A percentile compares a stretch with the other conserved stretches of the same genome.
Conservation (phyloP, 2,888 invertebrate genomes). For the Polymixis lichenea region DNA sequence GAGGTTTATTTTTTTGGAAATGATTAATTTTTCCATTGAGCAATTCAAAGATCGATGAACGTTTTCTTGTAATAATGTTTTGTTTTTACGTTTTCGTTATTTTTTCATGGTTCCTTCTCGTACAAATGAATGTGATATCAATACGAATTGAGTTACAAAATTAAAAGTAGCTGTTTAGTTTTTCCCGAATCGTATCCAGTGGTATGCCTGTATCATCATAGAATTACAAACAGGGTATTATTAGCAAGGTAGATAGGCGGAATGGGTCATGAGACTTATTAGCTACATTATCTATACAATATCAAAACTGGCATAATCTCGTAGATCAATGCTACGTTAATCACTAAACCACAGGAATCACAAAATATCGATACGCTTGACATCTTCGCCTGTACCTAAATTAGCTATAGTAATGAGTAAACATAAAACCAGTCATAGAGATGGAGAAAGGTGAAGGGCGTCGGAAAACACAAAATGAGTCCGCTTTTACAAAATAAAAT, state of each 20-base stretch:
- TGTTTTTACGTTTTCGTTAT: background rate
- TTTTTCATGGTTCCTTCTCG: background rate
- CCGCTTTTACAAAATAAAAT: too few species aligned
- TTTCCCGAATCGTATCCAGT: too few species aligned
- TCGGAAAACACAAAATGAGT: too few species aligned
- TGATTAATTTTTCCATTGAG: background rate
- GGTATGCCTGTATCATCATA: too few species aligned
- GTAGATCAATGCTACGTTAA: background rate
- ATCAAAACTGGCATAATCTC: background rate
- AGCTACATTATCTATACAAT: background rate
- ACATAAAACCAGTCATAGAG: too few species aligned
- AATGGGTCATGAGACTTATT: background rate
- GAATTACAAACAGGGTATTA: background rate
- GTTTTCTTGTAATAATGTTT: background rate
- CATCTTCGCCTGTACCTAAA: background rate
- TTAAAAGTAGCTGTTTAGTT: too few species aligned
- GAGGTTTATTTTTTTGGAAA: background rate
- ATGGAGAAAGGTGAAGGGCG: too few species aligned
- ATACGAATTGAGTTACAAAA: background rate
- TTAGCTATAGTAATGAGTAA: background rate
- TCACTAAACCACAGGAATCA: background rate
- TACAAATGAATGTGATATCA: background rate
- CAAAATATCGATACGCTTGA: background rate
- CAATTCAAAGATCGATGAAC: background rate
- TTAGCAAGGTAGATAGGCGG: background rate